Percentiles rank a stretch among this genome's conserved stretches.
Evolutionary conservation across 37 sponge, comb jelly and placozoan species (phyloP).

Genomic region (Haliclona indistincta): DNA sequence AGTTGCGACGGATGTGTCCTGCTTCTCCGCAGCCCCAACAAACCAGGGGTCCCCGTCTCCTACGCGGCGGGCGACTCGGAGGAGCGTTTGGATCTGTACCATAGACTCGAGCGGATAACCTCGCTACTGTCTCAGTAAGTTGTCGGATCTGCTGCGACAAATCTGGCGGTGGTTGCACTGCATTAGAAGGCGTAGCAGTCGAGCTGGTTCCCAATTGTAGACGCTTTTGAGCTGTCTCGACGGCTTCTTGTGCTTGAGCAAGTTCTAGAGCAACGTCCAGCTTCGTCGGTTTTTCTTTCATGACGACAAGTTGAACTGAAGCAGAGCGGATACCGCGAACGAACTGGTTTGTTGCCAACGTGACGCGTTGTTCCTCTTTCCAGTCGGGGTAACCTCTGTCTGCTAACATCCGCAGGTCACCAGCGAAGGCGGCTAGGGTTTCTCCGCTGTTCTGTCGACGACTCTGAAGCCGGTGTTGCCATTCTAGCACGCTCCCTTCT

Average conservation of each 20-base stretch:
- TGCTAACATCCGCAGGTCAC: too few species aligned
- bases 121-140: conserved; percentile 1
- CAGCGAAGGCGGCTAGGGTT: too few species aligned
- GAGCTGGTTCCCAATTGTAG: neutral
- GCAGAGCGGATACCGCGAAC: neutral
- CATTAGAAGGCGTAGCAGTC: neutral
- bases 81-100: too few species aligned
- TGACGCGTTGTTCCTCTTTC: neutral
- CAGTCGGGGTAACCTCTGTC: too few species aligned
- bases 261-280: neutral
- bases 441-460: too few species aligned
- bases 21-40: neutral
- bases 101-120: neutral
- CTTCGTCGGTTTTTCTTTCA: neutral
- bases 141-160: neutral
- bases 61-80: neutral
- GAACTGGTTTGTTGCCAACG: conserved; percentile 9
- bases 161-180: neutral
- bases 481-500: conserved; percentile 1
- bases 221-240: conserved; percentile 5
- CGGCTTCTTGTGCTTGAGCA: conserved; percentile 1
- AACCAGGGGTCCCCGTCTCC: neutral
- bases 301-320: neutral
- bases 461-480: too few species aligned
- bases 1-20: conserved; percentile 1